Base-by-base conservation (phyloP, 2,113 vertebrate species). In the Syngnathoides biaculeatus region DNA sequence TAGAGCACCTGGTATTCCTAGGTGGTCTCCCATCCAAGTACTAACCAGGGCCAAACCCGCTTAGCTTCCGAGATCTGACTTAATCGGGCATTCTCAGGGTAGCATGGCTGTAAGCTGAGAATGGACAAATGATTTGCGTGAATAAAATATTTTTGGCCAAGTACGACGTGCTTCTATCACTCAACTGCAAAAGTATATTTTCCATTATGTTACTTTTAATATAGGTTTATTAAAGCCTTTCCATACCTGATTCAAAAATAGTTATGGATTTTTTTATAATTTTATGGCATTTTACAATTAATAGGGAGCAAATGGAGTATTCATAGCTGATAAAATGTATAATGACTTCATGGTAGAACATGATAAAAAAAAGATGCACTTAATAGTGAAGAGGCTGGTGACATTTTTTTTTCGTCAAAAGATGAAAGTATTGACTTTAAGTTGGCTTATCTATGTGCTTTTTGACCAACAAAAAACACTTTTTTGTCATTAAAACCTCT, bases 401-500 rank as follows among this genome's bases (percentile, higher is more conserved):
- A 26, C 24, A 38, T 39, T 39, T 1, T 40, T 40, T 40, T 24
- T 38, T 12, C 40, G 58, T 61, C 38, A n/a, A 61, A n/a, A 59
- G 57, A n/a, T 14, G 3, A 61, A 61, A 61, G 58, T 22, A 61
- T 42, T 53, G 19, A 14, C 84, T 80, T 68, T 64, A 75, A 83
- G 74, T 76, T 59, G 69, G 62, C 78, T 75, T 82, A 83, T 84
- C 74, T 74, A 76, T 84, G 70, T 83, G 84, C 82, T 80, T 84
- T 78, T 75, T 68, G 4, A 45, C 77, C 74, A 71, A 67, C 68
- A 79, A 76, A 79, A 80, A 72, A 81, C 86, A 84, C 85, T 86
- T 79, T 83, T 89, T 83, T 77, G 87, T 89, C 88, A 89, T 76
- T 74, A 69, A 79, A 90, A 85, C 90, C 88, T 86, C 87, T 75